These are phyloP conservation scores for Sternotherus odoratus DNA, from an alignment of 2,797 vertebrate species.

Conservation along the genomic window DNA sequence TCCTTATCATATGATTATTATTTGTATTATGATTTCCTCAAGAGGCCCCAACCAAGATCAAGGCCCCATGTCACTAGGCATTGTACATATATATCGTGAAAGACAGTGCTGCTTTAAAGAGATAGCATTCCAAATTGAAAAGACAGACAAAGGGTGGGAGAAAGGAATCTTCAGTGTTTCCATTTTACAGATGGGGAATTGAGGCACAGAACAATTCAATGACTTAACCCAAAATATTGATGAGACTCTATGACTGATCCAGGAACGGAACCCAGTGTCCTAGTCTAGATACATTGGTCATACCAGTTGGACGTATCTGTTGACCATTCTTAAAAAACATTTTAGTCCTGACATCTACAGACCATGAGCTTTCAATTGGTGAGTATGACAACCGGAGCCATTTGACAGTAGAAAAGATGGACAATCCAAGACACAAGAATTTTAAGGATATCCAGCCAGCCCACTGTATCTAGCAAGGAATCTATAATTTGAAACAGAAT, in stretches of 20 bases:
- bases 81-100: neutral
- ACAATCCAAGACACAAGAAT: neutral
- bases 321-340: neutral
- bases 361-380: neutral
- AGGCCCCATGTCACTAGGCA: neutral
- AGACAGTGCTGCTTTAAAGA: neutral
- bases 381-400: neutral
- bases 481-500: conserved; percentile 32
- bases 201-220: neutral
- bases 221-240: neutral
- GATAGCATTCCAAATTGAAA: neutral
- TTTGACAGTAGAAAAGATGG: conserved; percentile 2
- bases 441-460: neutral
- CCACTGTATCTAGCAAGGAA: neutral
- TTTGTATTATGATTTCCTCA: neutral
- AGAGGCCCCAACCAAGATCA: neutral
- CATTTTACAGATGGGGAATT: fast-evolving
- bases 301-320: neutral
- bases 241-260: neutral
- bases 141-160: neutral
- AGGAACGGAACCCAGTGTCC: neutral
- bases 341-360: conserved; percentile 25
- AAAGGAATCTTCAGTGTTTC: neutral
- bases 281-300: neutral
- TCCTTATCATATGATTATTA: neutral